Conservation (phyloP, 1,140 invertebrate genomes). For the Caenorhabditis remanei region DNA sequence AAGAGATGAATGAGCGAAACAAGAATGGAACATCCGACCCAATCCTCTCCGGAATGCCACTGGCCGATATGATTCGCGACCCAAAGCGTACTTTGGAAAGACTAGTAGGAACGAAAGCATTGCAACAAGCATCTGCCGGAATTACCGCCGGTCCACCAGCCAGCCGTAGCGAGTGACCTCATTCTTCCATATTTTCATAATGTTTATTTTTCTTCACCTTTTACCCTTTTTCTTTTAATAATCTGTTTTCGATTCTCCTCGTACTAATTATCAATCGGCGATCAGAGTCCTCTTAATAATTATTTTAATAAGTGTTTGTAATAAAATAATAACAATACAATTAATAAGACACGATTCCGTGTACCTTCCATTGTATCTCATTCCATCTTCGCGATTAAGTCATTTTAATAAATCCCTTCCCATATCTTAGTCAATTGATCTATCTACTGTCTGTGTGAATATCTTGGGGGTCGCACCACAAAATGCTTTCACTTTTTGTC, state of each 20-base stretch:
- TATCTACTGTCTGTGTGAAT: neutral
- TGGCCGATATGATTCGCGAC: slow-evolving; percentile 77
- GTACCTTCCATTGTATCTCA: slow-evolving; percentile 53
- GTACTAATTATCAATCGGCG: slow-evolving; percentile 6
- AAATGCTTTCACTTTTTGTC: neutral
- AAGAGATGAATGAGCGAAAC: slow-evolving; percentile 70
- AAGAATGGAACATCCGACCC: slow-evolving; percentile 70
- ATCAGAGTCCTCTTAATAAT: neutral
- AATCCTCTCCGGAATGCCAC: slow-evolving; percentile 67
- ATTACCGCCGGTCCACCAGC: slow-evolving; percentile 51
- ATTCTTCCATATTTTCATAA: slow-evolving; percentile 30
- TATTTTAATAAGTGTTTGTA: slow-evolving; percentile 16
- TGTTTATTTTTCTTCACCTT: neutral
- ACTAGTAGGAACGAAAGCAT: slow-evolving; percentile 67
- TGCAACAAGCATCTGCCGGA: slow-evolving; percentile 42
- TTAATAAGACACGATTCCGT: slow-evolving; percentile 53
- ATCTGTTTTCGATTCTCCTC: neutral
- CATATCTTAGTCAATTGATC: neutral
- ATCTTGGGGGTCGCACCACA: neutral
- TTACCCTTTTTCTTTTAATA: slow-evolving; percentile 16
- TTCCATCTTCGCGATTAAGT: neutral
- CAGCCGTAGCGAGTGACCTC: slow-evolving; percentile 46
- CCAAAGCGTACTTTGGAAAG: slow-evolving; percentile 75
- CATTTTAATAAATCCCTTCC: neutral
- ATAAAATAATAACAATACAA: slow-evolving; percentile 23